phyloP scores from a whole-genome alignment of 1,140 invertebrate genomes.

The Diabrotica undecimpunctata region DNA sequence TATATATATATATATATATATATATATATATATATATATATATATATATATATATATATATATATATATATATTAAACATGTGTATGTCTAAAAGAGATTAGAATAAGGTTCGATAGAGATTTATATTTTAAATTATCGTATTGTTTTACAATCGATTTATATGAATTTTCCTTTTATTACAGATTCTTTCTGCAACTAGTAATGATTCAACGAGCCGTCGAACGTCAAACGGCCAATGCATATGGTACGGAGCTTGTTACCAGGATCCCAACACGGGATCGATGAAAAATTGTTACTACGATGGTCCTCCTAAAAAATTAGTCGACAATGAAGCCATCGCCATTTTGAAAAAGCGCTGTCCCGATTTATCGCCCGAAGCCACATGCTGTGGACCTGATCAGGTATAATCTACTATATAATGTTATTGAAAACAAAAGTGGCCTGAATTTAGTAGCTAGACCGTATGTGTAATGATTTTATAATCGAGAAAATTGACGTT shows the following conservation, averaged over 20 bases:
- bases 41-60: too few relatives aligned
- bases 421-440: too few relatives aligned
- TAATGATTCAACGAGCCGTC: conserved; percentile 26
- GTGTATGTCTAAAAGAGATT: too few relatives aligned
- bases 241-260: conserved; percentile 76
- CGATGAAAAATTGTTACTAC: conserved; percentile 64
- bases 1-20: too few relatives aligned
- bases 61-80: too few relatives aligned
- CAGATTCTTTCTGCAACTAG: conserved; percentile 41
- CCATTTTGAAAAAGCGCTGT: conserved; percentile 64
- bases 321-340: conserved; percentile 47
- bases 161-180: conserved; percentile 11
- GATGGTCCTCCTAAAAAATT: conserved; percentile 65
- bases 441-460: too few relatives aligned
- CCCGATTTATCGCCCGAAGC: conserved; percentile 56
- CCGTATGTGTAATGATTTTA: too few relatives aligned
- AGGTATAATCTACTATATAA: not conserved
- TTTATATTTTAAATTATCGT: too few relatives aligned
- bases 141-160: not conserved
- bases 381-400: conserved; percentile 69
- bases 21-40: too few relatives aligned
- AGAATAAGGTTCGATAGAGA: too few relatives aligned
- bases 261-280: conserved; percentile 28
- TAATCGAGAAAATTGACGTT: too few relatives aligned
- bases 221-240: conserved; percentile 52